phyloP scores from a whole-genome alignment of 2,113 vertebrate species.

The Callorhinus ursinus region DNA sequence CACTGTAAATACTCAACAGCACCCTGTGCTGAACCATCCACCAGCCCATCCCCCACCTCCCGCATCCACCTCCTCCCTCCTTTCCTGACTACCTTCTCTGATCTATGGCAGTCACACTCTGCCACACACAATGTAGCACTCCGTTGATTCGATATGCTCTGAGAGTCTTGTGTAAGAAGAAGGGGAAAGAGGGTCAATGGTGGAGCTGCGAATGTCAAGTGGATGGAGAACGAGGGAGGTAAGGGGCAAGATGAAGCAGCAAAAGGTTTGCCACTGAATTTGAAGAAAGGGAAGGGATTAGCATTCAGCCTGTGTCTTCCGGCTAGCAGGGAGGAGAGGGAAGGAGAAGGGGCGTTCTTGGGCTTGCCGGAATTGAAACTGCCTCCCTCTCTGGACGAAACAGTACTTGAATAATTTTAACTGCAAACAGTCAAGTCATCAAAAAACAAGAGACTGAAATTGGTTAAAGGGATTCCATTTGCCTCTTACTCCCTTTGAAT shows the following conservation, averaged over 20 bases:
- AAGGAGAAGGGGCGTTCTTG: neutral
- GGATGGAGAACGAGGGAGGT: neutral
- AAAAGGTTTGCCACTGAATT: neutral
- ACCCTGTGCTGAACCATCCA: neutral
- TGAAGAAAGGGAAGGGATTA: neutral
- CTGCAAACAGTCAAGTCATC: neutral
- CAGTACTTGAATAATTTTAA: neutral
- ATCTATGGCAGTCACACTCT: neutral
- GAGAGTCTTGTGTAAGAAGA: neutral
- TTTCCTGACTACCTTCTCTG: neutral
- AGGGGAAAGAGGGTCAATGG: neutral
- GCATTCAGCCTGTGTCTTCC: neutral
- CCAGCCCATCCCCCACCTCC: fast-evolving
- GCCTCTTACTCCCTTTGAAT: neutral
- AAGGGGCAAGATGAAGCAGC: neutral
- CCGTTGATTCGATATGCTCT: neutral
- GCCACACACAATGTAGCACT: neutral
- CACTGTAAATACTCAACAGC: too few species aligned
- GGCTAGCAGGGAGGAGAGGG: neutral
- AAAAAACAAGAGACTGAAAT: neutral
- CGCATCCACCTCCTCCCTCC: neutral
- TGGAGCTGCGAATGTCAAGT: neutral
- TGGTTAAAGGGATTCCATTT: neutral
- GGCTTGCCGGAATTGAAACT: neutral
- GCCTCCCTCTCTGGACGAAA: neutral